Evolutionary conservation across 2,797 vertebrate genomes (phyloP).

Genomic region (Pangasius krempfi): DNA sequence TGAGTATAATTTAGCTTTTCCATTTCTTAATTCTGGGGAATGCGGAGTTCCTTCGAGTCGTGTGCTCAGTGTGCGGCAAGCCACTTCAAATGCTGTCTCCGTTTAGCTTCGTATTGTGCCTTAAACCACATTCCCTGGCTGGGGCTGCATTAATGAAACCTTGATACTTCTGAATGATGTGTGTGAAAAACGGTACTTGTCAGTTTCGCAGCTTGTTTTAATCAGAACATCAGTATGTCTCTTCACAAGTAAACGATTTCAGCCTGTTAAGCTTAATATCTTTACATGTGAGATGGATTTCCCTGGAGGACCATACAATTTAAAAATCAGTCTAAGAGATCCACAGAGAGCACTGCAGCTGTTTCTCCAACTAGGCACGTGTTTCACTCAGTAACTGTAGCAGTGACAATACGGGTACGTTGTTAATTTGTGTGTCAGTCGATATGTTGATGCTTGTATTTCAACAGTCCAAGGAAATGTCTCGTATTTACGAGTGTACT

Average conservation of each 20-base stretch:
- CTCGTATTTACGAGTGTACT: slow-evolving; percentile 46
- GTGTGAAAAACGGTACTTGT: slow-evolving; percentile 2
- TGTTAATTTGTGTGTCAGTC: slow-evolving; percentile 55
- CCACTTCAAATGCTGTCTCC: slow-evolving; percentile 37
- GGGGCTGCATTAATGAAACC: slow-evolving; percentile 12
- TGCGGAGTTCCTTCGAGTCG: slow-evolving; percentile 36
- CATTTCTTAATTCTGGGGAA: slow-evolving; percentile 42
- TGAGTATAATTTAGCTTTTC: slow-evolving; percentile 49
- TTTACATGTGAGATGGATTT: slow-evolving; percentile 56
- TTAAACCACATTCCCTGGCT: slow-evolving; percentile 2
- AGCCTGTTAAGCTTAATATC: slow-evolving; percentile 44
- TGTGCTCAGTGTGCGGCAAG: slow-evolving; percentile 33
- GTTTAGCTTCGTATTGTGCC: slow-evolving; percentile 25
- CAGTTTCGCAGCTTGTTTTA: not conserved
- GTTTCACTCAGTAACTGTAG: slow-evolving; percentile 46
- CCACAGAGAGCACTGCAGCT: slow-evolving; percentile 58
- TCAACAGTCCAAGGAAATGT: slow-evolving; percentile 45
- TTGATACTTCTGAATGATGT: slow-evolving; percentile 25
- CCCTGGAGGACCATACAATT: slow-evolving; percentile 55
- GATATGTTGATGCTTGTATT: slow-evolving; percentile 60
- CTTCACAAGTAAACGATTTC: not conserved
- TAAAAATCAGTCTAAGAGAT: slow-evolving; percentile 43
- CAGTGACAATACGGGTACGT: slow-evolving; percentile 54
- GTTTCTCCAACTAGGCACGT: slow-evolving; percentile 39
- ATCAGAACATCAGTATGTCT: not conserved